Evolutionary conservation across 2,113 vertebrate genomes (phyloP).

Genomic region (Pterocles gutturalis): DNA sequence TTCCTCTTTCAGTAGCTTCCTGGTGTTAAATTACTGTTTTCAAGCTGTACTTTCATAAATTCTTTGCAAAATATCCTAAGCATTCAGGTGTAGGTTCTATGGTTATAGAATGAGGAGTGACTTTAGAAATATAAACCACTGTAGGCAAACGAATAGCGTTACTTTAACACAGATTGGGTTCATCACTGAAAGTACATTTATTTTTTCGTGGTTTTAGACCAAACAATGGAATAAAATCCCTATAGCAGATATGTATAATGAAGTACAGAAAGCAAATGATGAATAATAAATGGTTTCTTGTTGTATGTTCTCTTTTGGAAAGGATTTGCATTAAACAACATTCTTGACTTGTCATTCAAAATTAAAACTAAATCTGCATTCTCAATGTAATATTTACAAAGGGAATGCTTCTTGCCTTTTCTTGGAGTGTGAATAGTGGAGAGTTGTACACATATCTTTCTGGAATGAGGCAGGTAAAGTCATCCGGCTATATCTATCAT

Average conservation of each 20-base stretch:
- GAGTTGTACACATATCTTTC: background rate
- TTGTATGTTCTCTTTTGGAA: slow-evolving; percentile 45
- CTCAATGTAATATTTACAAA: slow-evolving; percentile 65
- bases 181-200: background rate
- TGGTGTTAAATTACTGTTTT: background rate
- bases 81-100: accelerated
- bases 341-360: slow-evolving; percentile 65
- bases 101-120: background rate
- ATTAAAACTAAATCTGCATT: slow-evolving; percentile 60
- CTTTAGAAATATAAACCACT: background rate
- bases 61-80: background rate
- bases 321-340: slow-evolving; percentile 52
- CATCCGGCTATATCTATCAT: background rate
- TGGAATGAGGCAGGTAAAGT: background rate
- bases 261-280: slow-evolving; percentile 32
- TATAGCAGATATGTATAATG: slow-evolving; percentile 33
- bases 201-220: slow-evolving; percentile 12
- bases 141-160: background rate
- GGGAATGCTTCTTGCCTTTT: slow-evolving; percentile 22
- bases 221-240: slow-evolving; percentile 4
- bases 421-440: background rate
- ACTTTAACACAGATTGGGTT: background rate
- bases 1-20: background rate
- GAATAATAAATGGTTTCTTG: slow-evolving; percentile 57
- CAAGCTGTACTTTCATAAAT: background rate